phyloP scores from a whole-genome alignment of 2,888 invertebrate species.

The Acanthosepion lycidas region DNA sequence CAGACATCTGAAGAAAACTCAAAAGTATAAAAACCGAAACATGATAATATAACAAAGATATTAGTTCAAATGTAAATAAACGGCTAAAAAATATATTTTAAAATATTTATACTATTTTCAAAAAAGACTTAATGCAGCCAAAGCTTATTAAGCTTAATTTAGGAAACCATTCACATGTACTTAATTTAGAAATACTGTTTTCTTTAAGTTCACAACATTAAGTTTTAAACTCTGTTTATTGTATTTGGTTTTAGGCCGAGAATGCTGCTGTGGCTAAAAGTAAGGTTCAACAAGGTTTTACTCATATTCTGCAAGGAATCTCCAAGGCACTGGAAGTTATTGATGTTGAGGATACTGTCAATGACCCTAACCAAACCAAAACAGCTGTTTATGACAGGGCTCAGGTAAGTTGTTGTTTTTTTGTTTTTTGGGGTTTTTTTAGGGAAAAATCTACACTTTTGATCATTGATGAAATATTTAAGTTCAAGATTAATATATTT shows the following conservation, averaged over 20 bases:
- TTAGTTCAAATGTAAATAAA: no score
- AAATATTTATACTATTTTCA: no score
- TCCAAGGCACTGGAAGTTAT: slow-evolving; percentile 70
- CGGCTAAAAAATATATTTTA: no score
- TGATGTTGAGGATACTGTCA: slow-evolving; percentile 58
- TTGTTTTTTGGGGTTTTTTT: no score
- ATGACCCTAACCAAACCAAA: slow-evolving; percentile 53
- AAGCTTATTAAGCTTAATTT: no score
- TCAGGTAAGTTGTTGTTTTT: slow-evolving; percentile 63
- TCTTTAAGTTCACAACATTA: background rate
- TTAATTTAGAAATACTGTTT: background rate
- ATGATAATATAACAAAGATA: no score
- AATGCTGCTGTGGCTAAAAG: slow-evolving; percentile 61
- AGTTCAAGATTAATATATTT: background rate
- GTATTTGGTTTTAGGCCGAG: slow-evolving; percentile 54
- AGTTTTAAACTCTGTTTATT: background rate
- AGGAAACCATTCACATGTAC: background rate
- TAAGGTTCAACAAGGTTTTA: slow-evolving; percentile 69
- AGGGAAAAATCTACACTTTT: background rate
- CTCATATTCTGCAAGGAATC: slow-evolving; percentile 67
- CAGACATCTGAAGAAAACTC: no score
- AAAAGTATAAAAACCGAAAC: no score
- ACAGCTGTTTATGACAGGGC: slow-evolving; percentile 68
- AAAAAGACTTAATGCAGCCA: no score
- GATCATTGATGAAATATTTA: background rate